Evolutionary conservation across 1,140 invertebrate species (phyloP), one percentile per base, ranked within the genome.

Genomic region (Drosophila teissieri): DNA sequence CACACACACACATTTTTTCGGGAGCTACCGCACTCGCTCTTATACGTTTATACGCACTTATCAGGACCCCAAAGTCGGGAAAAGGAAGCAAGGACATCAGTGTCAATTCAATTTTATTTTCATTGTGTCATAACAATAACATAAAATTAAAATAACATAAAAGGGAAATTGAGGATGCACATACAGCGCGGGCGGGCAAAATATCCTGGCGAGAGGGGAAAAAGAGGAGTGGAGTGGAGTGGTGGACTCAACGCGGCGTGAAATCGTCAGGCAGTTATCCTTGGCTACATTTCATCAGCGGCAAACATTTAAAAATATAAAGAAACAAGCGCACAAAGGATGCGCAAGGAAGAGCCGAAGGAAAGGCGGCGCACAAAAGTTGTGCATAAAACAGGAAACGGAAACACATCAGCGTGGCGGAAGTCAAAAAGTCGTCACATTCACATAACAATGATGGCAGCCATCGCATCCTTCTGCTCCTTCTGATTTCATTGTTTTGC

Each of bases 71-170:
- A 37, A 46, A 49, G 36, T 36, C 60, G 27, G 24, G 11, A 22
- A 22, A 37, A 52, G 65, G 67, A 73, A 57, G 60, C 79, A 54
- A 56, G 67, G 57, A 65, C 78, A 78, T 91, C 90, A 80, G 80
- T 91, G 90, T 91, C 90, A 91, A 91, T 91, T 91, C 85, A 91
- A 91, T 91, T 91, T 91, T 90, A 91, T 91, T 91, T 88, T 91
- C 86, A 91, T 91, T 91, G 90, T 91, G 83, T 91, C 90, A 91
- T 91, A 91, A 91, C 90, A 91, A 91, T 91, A 91, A 91, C 90
- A 91, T 91, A 91, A 91, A 91, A 91, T 91, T 91, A 91, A 91
- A 91, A 91, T 91, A 91, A 91, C 90, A 91, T 91, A 90, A 91
- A 91, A 91, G 79, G 90, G 90, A 91, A 91, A 91, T 91, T 91